phyloP scores from a whole-genome alignment of 2,113 vertebrate genomes.

The Rhea pennata region DNA sequence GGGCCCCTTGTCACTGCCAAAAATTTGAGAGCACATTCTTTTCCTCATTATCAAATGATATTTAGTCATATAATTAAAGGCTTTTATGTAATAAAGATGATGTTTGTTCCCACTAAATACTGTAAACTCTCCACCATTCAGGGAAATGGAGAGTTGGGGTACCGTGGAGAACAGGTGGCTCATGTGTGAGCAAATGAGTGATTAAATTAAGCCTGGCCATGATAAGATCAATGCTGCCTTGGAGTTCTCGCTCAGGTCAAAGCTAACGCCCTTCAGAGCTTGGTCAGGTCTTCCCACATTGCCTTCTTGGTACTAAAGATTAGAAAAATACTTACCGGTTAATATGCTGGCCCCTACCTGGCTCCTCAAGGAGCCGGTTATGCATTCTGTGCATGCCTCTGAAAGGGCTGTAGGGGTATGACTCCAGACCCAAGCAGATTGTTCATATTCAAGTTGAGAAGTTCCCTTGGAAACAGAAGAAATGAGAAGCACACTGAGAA shows the following conservation, averaged over 20 bases:
- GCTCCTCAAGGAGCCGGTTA: neutral
- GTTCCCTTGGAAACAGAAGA: neutral
- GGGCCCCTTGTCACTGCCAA: neutral
- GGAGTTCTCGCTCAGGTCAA: neutral
- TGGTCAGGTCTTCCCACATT: neutral
- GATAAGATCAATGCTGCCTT: neutral
- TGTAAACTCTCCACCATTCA: slow-evolving; percentile 5
- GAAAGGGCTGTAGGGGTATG: neutral
- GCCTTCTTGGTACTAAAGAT: neutral
- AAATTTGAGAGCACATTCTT: neutral
- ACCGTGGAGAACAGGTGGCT: neutral
- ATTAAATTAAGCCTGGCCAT: neutral
- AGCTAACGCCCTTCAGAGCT: neutral
- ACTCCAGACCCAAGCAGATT: neutral
- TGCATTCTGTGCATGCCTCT: neutral
- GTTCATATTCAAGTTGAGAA: neutral
- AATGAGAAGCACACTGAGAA: neutral
- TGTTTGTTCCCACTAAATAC: slow-evolving; percentile 13
- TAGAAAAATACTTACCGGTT: neutral
- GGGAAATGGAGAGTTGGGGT: neutral
- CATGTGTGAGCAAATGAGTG: neutral
- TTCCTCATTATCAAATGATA: neutral
- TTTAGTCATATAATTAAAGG: slow-evolving; percentile 16
- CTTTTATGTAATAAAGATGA: slow-evolving; percentile 30
- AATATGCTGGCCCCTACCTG: fast-evolving